Evolutionary conservation across 2,113 vertebrate genomes (phyloP), one percentile per base, ranked within the genome.

Genomic region (Phalacrocorax carbo): DNA sequence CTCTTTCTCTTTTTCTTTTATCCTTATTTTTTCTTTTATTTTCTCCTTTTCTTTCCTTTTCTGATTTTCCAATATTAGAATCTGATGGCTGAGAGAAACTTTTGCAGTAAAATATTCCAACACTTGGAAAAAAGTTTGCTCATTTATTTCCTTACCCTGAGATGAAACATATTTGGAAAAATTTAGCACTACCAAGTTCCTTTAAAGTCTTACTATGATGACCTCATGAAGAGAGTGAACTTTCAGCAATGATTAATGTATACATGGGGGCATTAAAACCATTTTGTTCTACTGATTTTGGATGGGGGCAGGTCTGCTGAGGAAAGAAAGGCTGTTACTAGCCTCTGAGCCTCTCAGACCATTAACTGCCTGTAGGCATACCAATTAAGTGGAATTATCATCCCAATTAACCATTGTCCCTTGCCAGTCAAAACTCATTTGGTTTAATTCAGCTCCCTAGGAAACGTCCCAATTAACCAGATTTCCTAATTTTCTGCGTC

Each of bases 301-400:
- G 60, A 86, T 0, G 1, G 57, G 69, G 40, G 66, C 23, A 51
- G 60, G 86, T 94, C 88, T 95, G 42, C 81, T 86, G 82, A 94
- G 83, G 86, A 70, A 89, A 57, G 52, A 86, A 91, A 51, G 64
- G 51, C 55, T 79, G 29, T 83, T 88, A 86, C 46, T 90, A 72
- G 73, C 62, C 62, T 93, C n/a, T 82, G 69, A 94, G 70, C 32
- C 72, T 93, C 79, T 64, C 77, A 94, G 92, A 87, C 92, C 79
- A 82, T 97, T 94, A 94, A 87, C 73, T 97, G 93, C 96, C 93
- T 94, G 72, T 90, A 96, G 94, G 93, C 94, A 66, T 92, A 66
- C 84, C 96, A 97, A 96, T 97, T 97, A 97, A 96, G 60, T 95
- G 94, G 84, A 97, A 95, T 97, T 97, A 97, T 95, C 96, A 96